These are phyloP conservation scores for Hedychridium roseum DNA, from an alignment of 2,888 invertebrate species.

Conservation along the genomic window DNA sequence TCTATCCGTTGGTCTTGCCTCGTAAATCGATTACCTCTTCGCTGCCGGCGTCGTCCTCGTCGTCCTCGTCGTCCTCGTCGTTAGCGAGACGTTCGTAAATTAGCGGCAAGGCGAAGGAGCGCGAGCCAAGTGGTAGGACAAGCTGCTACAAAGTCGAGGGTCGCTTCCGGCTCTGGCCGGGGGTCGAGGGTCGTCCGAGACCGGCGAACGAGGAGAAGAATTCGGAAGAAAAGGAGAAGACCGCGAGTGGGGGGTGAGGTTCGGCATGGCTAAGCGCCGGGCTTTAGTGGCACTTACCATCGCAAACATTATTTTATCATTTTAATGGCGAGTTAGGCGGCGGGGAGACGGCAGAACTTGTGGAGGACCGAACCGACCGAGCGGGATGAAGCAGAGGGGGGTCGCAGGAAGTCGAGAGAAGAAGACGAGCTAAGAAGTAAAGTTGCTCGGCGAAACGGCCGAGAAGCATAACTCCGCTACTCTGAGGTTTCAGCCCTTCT, in stretches of 20 bases:
- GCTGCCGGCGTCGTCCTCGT: neutral
- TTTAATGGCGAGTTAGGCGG: conserved; percentile 51
- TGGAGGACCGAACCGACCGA: conserved; percentile 3
- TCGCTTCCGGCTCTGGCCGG: conserved; percentile 4
- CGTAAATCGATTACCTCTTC: conserved; percentile 39
- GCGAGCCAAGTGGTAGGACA: conserved; percentile 48
- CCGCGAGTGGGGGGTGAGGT: neutral
- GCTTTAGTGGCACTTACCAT: conserved; percentile 58
- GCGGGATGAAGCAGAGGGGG: conserved; percentile 11
- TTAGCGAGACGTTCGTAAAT: conserved; percentile 41
- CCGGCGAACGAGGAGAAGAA: neutral
- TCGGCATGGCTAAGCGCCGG: conserved; percentile 44
- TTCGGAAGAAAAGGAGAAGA: neutral
- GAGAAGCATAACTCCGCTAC: conserved; percentile 34
- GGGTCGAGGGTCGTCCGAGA: conserved; percentile 24
- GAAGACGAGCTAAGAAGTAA: conserved; percentile 10
- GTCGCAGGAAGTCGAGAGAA: neutral
- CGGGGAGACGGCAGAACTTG: conserved; percentile 3
- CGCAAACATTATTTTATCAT: conserved; percentile 63
- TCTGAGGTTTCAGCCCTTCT: conserved; percentile 37
- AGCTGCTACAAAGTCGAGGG: conserved; percentile 47
- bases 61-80: conserved; percentile 1
- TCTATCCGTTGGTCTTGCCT: neutral
- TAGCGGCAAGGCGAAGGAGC: conserved; percentile 42
- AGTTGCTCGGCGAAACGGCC: conserved; percentile 18